These are phyloP conservation scores for Epinotia brunnichana DNA, from an alignment of 2,888 invertebrate species.

Conservation along the genomic window DNA sequence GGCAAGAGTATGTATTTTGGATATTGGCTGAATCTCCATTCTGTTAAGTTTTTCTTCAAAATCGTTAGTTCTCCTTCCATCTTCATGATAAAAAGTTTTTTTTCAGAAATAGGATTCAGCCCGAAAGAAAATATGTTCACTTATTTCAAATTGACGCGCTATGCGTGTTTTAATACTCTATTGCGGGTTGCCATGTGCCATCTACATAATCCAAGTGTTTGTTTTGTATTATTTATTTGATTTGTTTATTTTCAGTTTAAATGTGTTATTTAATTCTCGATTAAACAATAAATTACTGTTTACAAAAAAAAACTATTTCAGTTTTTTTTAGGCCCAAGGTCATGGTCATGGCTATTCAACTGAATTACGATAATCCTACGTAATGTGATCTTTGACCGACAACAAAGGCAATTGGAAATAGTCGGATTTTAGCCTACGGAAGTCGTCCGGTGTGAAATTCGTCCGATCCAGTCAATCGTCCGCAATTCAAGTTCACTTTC, in stretches of 20 bases:
- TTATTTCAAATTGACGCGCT: constrained; percentile 31
- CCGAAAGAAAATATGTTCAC: not conserved
- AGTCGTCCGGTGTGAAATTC: constrained; percentile 69
- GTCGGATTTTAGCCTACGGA: constrained; percentile 53
- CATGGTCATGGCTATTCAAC: constrained; percentile 41
- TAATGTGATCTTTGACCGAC: constrained; percentile 45
- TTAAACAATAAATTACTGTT: not conserved
- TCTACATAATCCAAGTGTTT: not conserved
- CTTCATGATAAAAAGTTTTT: constrained; percentile 58
- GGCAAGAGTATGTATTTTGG: constrained; percentile 81
- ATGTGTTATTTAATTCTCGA: not conserved
- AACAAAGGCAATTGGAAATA: constrained; percentile 51
- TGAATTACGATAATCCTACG: constrained; percentile 46
- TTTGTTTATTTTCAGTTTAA: not conserved
- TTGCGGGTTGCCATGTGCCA: constrained; percentile 12
- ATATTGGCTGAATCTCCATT: constrained; percentile 77
- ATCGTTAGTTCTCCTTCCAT: constrained; percentile 74
- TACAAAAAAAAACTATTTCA: not conserved
- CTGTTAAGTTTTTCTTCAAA: constrained; percentile 73
- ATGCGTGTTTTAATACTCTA: constrained; percentile 3
- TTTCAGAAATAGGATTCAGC: constrained; percentile 9
- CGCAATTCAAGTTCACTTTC: constrained; percentile 74
- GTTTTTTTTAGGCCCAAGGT: constrained; percentile 45
- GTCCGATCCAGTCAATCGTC: constrained; percentile 63
- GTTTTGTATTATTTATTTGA: not conserved